Base-by-base conservation (phyloP, 2,888 invertebrate genomes). In the Xanthia togata region DNA sequence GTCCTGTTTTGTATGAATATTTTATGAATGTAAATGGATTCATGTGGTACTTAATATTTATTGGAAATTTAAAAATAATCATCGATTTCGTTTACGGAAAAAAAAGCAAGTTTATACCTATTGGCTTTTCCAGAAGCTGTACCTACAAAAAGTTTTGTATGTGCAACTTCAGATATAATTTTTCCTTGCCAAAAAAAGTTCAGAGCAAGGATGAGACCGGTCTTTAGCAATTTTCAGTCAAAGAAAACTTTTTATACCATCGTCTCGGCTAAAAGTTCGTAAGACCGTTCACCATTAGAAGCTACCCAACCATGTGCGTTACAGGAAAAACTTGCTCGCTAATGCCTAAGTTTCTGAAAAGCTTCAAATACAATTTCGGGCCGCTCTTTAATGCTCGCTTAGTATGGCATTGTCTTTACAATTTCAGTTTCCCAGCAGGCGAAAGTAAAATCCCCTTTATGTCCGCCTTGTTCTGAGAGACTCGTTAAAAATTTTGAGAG, bases 211-310 rank as follows among this genome's bases (percentile, higher is more conserved):
- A 92, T 90, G 90, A 91, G 90, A 90, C 87, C 83, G 89, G 90
- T 94, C 91, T 93, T 93, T 92, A 93, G 91, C 89, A 90, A 91
- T 92, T 92, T 91, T 87, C 89, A 91, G 90, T 85, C 84, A 89
- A 89, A 90, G 88, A 87, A 91, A 91, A 87, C 86, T 90, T 90
- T 91, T 91, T 90, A 87, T 88, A 85, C 76, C 79, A 83, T 79
- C 88, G 85, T 88, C 86, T 89, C 84, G 81, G 73, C 81, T 78
- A 79, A 90, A 94, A 93, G 92, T 92, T 92, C 71, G 89, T 88
- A 91, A 92, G 92, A 92, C 92, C 90, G 91, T 93, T 92, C 92
- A 91, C 94, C 94, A 95, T 96, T 96, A 95, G 95, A 91, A 94
- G 92, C 91, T 88, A 93, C 86, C 94, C 93, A 90, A 92, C 92